Conservation (phyloP, 2,113 vertebrate species). For the Rhinopomastus cyanomelas region DNA sequence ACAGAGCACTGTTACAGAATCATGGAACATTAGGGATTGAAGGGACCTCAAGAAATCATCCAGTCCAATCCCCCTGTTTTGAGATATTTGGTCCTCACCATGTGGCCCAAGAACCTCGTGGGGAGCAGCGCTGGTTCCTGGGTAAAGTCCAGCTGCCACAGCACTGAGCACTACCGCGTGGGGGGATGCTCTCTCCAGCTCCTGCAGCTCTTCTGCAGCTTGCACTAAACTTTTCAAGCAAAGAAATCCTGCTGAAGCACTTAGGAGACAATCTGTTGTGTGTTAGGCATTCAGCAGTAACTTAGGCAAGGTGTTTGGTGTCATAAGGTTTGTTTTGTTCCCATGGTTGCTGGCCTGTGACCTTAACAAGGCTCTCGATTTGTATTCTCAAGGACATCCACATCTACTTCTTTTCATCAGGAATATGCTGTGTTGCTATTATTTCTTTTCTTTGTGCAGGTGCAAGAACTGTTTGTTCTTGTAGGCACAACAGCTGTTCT, state of each 20-base stretch:
- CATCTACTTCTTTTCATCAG: not conserved
- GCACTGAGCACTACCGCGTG: accelerated
- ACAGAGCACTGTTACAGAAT: not conserved
- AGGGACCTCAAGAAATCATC: no score
- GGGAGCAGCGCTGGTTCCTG: not conserved
- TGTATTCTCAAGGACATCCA: not conserved
- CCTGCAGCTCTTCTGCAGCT: not conserved
- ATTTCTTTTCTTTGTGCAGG: conserved; percentile 1
- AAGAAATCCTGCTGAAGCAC: not conserved
- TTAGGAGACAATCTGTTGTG: not conserved
- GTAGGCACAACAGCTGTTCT: not conserved
- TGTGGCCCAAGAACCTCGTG: not conserved
- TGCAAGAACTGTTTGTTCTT: not conserved
- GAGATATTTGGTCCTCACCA: not conserved
- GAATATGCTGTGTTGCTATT: not conserved
- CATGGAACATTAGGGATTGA: not conserved
- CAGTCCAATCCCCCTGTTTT: no score
- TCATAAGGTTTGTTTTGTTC: not conserved
- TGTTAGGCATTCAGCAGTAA: not conserved
- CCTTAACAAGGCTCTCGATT: not conserved
- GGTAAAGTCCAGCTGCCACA: accelerated
- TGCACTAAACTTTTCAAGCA: not conserved
- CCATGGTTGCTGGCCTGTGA: not conserved
- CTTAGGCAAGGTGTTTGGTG: not conserved
- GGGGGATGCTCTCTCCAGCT: not conserved